Conservation (phyloP, 2,888 invertebrate genomes). For the Dasypolia templi region DNA sequence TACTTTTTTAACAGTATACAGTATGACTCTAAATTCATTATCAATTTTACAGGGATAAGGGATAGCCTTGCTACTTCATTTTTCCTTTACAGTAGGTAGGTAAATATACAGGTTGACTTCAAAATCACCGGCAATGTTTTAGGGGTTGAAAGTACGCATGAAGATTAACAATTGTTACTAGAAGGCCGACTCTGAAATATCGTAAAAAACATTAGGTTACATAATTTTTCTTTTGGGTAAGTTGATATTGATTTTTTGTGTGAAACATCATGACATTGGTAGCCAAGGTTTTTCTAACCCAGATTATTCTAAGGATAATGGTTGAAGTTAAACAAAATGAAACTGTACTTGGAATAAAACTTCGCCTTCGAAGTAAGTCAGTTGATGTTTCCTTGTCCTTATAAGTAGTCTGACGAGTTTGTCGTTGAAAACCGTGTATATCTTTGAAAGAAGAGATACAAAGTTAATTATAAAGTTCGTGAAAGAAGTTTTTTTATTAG, state of each 20-base stretch:
- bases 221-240: background rate
- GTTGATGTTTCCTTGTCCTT: constrained; percentile 97
- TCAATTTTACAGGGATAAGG: background rate
- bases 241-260: background rate
- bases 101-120: background rate
- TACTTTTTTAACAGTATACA: background rate
- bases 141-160: background rate
- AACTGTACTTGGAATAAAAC: constrained; percentile 95
- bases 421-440: constrained; percentile 97
- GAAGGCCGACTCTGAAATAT: background rate
- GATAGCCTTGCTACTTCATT: background rate
- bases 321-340: constrained; percentile 8
- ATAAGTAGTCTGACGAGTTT: constrained; percentile 98
- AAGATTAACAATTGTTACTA: background rate
- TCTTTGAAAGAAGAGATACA: constrained; percentile 86
- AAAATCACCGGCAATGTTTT: background rate
- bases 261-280: background rate
- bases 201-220: too few relatives aligned
- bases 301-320: background rate
- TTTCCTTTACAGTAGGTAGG: background rate
- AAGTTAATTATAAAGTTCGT: constrained; percentile 9
- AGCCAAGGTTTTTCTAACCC: background rate
- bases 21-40: too few relatives aligned
- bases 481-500: background rate
- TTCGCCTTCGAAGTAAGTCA: constrained; percentile 98